Base-by-base conservation (phyloP, 2,797 vertebrate species). In the Periparus ater region DNA sequence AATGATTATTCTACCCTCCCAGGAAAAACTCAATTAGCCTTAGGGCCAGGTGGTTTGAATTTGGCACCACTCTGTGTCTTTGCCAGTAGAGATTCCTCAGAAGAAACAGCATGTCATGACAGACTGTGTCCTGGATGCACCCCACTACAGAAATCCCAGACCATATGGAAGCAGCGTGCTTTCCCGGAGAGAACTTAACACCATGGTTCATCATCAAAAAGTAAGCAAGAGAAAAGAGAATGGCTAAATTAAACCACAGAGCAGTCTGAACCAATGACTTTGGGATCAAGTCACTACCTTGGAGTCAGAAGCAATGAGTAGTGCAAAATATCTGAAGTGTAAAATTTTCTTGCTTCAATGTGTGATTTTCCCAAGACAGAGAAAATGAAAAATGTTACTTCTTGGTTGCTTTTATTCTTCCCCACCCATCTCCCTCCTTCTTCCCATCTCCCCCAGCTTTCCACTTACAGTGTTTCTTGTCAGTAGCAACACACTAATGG, bases 101-200 rank as follows among this genome's bases (percentile, higher is more conserved):
- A 85, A 92, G 89, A 96, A 89, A 27, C 75, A 94, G 57, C 77
- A 44, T 85, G 94, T 95, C 90, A 89, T 91, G 88, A 87, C 94
- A 92, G 88, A 91, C 91, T 89, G 89, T 94, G 95, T 93, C 94
- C 94, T 96, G 95, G 94, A 95, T 67, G 74, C 84, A 92, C 91
- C 92, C 86, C 75, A 57, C 81, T 63, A 67, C 44, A 89, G 84
- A 94, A 96, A 95, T 95, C 92, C 84, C 92, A 93, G 85, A 92
- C 68, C 95, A 97, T 92, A 96, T 88, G 91, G 96, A 95, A 95
- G 73, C 94, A 95, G 88, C 85, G 75, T 53, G 91, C 58, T 70
- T 90, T 91, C 70, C 88, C 96, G 95, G 73, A 79, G 91, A 91
- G 73, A 94, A 84, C 70, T 93, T 86, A 93, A 83, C 85, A 91